Evolutionary conservation across 1,140 invertebrate genomes (phyloP).

Genomic region (Cecropterus lyciades): DNA sequence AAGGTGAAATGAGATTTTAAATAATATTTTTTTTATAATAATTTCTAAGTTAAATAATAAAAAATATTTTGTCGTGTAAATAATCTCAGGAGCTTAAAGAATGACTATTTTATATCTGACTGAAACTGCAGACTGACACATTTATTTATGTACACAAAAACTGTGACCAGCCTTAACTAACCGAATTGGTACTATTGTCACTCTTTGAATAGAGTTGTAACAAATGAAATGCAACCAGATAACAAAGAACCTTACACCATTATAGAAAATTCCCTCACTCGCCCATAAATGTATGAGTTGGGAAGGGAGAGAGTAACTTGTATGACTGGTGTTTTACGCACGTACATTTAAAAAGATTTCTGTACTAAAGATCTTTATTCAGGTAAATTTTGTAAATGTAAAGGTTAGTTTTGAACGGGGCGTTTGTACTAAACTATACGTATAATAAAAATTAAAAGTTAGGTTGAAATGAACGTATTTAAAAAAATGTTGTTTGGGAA

Average conservation of each 20-base stretch:
- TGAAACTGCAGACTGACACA: too few species aligned
- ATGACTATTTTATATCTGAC: too few species aligned
- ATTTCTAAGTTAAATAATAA: too few species aligned
- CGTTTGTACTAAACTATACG: too few species aligned
- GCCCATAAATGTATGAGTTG: background rate
- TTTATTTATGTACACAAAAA: background rate
- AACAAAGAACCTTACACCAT: background rate
- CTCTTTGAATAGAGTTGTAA: background rate
- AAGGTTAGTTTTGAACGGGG: background rate
- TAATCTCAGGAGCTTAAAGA: too few species aligned
- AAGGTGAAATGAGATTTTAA: too few species aligned
- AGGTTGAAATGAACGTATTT: too few species aligned
- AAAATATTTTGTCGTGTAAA: too few species aligned
- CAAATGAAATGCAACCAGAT: background rate
- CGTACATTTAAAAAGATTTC: background rate
- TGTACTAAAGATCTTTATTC: constrained; percentile 1
- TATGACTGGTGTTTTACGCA: background rate
- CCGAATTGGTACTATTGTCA: constrained; percentile 21
- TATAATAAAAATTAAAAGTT: too few species aligned
- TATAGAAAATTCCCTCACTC: background rate
- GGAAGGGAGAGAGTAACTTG: background rate
- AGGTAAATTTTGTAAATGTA: constrained; percentile 3
- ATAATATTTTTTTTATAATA: too few species aligned
- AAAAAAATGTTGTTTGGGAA: too few species aligned
- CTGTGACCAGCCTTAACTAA: constrained; percentile 11